Evolutionary conservation across 2,113 vertebrate genomes (phyloP).

Genomic region (Oplegnathus fasciatus): DNA sequence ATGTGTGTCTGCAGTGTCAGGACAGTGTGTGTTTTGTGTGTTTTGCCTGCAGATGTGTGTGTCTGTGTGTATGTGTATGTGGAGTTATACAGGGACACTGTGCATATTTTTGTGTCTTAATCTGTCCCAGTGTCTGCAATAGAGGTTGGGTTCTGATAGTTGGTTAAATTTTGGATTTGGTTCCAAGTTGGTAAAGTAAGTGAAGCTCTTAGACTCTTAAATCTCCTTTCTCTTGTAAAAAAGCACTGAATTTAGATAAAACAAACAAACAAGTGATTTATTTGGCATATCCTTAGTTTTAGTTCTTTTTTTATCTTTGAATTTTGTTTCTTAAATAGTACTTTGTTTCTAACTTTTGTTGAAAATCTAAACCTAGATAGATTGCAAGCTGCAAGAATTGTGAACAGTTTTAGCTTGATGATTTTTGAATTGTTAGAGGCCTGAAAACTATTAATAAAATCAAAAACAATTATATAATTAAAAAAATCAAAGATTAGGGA

Average conservation of each 20-base stretch:
- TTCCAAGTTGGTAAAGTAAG: background rate
- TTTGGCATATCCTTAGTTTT: background rate
- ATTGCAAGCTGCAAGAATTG: background rate
- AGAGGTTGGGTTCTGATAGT: background rate
- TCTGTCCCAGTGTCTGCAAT: background rate
- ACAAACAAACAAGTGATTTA: background rate
- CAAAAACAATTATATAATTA: background rate
- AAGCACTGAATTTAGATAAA: background rate
- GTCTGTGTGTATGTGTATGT: background rate
- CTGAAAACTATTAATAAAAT: background rate
- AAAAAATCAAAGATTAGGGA: background rate
- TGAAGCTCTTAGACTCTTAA: background rate
- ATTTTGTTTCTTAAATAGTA: background rate
- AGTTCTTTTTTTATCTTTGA: background rate
- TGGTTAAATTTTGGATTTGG: background rate
- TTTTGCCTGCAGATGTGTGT: background rate
- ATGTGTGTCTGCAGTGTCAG: background rate
- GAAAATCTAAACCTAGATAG: too few relatives aligned
- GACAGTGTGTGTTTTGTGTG: background rate
- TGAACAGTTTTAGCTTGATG: background rate
- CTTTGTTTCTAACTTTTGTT: background rate
- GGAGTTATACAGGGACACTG: background rate
- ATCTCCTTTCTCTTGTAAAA: background rate
- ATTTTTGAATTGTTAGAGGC: background rate
- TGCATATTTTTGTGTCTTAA: constrained; percentile 1